phyloP scores from a whole-genome alignment of 2,113 vertebrate species.

The Zosterops borbonicus region DNA sequence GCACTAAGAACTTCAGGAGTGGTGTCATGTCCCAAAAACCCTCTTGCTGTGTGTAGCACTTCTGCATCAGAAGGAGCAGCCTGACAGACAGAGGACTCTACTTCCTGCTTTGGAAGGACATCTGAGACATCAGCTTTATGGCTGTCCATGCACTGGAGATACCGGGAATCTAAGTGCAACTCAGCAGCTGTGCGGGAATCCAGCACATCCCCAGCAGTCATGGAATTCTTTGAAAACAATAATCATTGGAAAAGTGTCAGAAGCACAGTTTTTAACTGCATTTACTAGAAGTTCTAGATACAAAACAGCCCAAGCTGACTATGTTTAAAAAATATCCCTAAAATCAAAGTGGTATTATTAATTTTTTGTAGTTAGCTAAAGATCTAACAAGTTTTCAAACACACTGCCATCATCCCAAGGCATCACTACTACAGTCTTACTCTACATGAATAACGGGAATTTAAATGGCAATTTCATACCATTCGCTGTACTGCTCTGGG shows the following conservation, averaged over 20 bases:
- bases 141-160: constrained; percentile 36
- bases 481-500: constrained; percentile 68
- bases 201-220: constrained; percentile 44
- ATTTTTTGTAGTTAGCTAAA: background rate
- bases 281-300: background rate
- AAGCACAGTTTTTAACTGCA: background rate
- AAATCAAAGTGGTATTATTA: background rate
- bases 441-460: background rate
- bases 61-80: constrained; percentile 4
- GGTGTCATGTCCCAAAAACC: constrained; percentile 43
- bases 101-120: constrained; percentile 37
- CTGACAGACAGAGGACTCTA: constrained; percentile 64
- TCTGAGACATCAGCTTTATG: constrained; percentile 18
- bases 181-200: background rate
- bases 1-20: constrained; percentile 11
- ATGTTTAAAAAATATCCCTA: background rate
- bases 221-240: constrained; percentile 60
- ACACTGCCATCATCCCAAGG: background rate
- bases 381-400: background rate
- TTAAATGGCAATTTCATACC: constrained; percentile 55
- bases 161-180: constrained; percentile 58
- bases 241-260: background rate
- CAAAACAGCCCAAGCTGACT: background rate
- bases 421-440: background rate
- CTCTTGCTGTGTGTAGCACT: constrained; percentile 37